Evolutionary conservation across 2,797 vertebrate species (phyloP), one percentile per base, ranked within the genome.

Genomic region (Gallinago solitaria): DNA sequence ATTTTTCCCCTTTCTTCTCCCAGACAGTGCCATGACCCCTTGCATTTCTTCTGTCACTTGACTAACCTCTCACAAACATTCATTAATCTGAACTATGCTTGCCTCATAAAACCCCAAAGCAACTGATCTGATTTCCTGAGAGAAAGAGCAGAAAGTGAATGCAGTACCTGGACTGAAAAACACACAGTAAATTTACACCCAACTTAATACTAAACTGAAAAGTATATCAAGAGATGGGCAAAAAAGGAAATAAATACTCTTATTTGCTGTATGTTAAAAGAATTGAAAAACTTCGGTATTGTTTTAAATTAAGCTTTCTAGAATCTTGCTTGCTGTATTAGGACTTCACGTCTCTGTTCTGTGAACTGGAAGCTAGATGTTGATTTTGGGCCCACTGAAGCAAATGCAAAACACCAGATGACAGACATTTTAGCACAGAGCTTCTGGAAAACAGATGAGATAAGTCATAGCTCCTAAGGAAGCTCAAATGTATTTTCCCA

Each of bases 201-300:
- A 57, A 16, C 18, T 67, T 48, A 37, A 5, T 28, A 17, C 10
- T 70, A 74, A 70, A 87, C 27, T 27, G 10, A 59, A 83, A 53
- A 59, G 2, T 5, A 4, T 37, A 30, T 28, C 12, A 54, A 79
- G 23, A 68, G 1, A 5, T 3, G 1, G 14, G 8, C 1, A 39
- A 50, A 79, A 56, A 41, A 23, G 2, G 13, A 64, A 82, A 60
- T 3, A 65, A 56, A 60, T 1, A 13, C n/a, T 5, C 4, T 48
- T 83, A 61, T 48, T 45, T 9, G 16, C 13, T 8, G 0, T 19
- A n/a, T 15, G 4, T 13, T 73, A 77, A 86, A 84, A 9, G 4
- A 74, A 47, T 7, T 39, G 2, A 92, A 86, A 45, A 6, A 13
- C 11, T 25, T 51, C 20, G 1, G 7, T 54, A 3, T 51, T 56